phyloP scores from a whole-genome alignment of 2,797 vertebrate genomes.

The Dipus sagitta region DNA sequence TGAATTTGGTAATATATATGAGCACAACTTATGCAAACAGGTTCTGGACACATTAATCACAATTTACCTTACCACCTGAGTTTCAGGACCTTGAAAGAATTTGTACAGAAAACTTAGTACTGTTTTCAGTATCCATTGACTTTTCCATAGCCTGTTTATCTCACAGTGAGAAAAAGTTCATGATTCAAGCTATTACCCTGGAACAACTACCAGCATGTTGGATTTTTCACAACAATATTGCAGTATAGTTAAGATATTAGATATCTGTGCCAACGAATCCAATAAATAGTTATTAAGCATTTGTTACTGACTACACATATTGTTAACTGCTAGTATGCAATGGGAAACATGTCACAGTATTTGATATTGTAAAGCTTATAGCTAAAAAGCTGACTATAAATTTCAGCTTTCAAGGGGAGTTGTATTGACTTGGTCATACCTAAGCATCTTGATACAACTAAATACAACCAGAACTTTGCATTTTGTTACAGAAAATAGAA shows the following conservation, averaged over 20 bases:
- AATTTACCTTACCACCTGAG: not conserved
- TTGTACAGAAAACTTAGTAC: not conserved
- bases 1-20: not conserved
- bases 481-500: not conserved
- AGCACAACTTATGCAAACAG: not conserved
- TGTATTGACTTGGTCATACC: not conserved
- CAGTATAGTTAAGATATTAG: not conserved
- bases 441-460: not conserved
- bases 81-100: conserved; percentile 8
- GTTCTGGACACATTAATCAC: not conserved
- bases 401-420: not conserved
- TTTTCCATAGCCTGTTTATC: conserved; percentile 13
- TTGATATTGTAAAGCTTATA: not conserved
- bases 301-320: not conserved
- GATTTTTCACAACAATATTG: not conserved
- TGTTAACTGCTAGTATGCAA: not conserved
- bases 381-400: not conserved
- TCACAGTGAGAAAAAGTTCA: not conserved
- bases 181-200: not conserved
- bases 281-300: not conserved
- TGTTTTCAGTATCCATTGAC: not conserved
- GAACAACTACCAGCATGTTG: not conserved
- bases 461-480: not conserved
- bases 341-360: not conserved
- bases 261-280: not conserved